Percentiles rank a stretch among this genome's conserved stretches.
phyloP scores from a whole-genome alignment of 2,113 vertebrate genomes.

The Mus musculus region DNA sequence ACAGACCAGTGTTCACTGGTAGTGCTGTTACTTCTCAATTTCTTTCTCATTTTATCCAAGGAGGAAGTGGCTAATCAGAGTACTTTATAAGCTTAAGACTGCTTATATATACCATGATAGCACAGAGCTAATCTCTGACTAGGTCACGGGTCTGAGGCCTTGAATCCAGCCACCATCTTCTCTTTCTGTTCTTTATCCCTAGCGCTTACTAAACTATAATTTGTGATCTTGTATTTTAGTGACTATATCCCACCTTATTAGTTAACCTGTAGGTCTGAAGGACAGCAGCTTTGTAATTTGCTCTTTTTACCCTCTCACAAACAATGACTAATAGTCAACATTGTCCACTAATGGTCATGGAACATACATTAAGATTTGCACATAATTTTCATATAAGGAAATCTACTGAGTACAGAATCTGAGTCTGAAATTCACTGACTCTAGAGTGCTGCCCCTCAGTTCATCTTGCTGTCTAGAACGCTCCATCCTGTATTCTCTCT shows the following conservation, averaged over 20 bases:
- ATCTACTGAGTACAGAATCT: too few species aligned
- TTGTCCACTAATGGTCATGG: neutral
- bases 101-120: neutral
- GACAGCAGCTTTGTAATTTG: neutral
- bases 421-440: neutral
- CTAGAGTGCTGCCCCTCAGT: neutral
- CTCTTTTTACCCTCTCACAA: neutral
- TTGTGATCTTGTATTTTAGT: slow-evolving; percentile 26
- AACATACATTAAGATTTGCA: neutral
- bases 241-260: neutral
- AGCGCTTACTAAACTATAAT: neutral
- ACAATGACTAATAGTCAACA: neutral
- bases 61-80: neutral
- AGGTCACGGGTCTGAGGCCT: neutral
- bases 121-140: neutral
- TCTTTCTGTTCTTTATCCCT: neutral
- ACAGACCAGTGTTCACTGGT: neutral
- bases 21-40: neutral
- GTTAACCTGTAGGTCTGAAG: neutral
- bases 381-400: neutral
- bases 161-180: neutral
- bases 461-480: neutral
- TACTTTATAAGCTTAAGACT: neutral
- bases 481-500: neutral
- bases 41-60: neutral